Evolutionary conservation across 2,113 vertebrate genomes (phyloP), one percentile per base, ranked within the genome.

Genomic region (Pelvicachromis taeniatus): DNA sequence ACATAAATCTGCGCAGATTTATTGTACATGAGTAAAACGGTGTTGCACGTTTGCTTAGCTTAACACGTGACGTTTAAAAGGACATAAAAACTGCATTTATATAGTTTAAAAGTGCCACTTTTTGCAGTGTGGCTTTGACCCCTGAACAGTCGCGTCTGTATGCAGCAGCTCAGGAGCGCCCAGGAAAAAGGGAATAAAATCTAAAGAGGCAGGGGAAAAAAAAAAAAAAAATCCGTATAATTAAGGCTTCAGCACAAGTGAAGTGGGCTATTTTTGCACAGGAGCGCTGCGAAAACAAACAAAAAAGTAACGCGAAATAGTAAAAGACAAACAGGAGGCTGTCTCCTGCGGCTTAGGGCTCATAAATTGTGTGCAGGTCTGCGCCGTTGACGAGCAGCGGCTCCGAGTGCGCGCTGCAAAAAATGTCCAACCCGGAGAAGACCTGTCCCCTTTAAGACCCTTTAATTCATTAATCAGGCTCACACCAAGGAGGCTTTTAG

Each of bases 231-330:
- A 58, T 80, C 81, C 58, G 89, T 92, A 87, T 93, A 94, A 96
- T 95, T 95, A 95, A 93, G 91, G 85, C 91, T 92, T 83, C 89
- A 26, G 85, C 87, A 90, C 87, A 88, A 87, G 92, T 81, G 82
- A 92, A 93, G 91, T 56, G 82, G 48, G 82, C 89, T 95, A 95
- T 95, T 96, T 95, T 84, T 93, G 85, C 88, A 89, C 88, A 77
- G 38, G 83, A 81, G 93, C 68, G 81, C 92, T 91, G 91, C 82
- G 91, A 94, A 95, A 95, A 95, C 95, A 95, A 95, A 94, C 94
- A 93, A 12, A 77, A 92, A 92, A 94, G 88, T 90, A 90, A 94
- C 91, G 87, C 89, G 84, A 88, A 91, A 93, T 80, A 90, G 92
- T 89, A 88, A 91, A 92, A 93, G 92, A 95, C 95, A 95, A 95